Evolutionary conservation across 1,140 invertebrate species (phyloP), one percentile per base, ranked within the genome.

Genomic region (Portunus trituberculatus): DNA sequence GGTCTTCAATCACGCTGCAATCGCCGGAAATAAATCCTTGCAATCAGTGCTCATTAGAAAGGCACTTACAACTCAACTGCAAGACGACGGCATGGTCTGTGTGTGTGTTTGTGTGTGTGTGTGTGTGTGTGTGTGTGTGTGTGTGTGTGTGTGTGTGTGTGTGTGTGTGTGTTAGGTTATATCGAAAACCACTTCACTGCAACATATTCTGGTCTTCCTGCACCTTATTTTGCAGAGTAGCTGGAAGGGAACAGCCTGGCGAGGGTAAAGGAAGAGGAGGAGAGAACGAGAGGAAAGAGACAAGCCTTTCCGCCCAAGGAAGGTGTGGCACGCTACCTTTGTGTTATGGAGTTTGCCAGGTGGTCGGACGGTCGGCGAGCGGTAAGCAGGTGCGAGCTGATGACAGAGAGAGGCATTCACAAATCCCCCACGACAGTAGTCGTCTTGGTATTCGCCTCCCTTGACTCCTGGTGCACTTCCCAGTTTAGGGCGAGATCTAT

Each of bases 101-200:
- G 86, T 88, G 86, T 88, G 86, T 88, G 86, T 88, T 32, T 88
- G 86, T 88, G 86, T 88, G 86, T 88, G 86, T 88, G 86, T 88
- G 86, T 88, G 86, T 88, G 86, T 88, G 86, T 88, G 86, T 88
- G 67, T 76, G 67, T 76, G 67, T 76, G 67, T 76, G 67, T 76
- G 67, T 76, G 67, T 76, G 59, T 76, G 59, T 76, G 59, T 76
- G 59, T 76, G 59, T 20, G 10, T 76, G 10, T 76, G 20, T 52
- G 59, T 76, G 59, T 76, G 59, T 76, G 59, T 76, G 67, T 20
- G 12, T 76, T 76, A n/a, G n/a, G 67, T n/a, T 76, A 76, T n/a
- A 76, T 76, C 25, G 67, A 76, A 76, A 76, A 76, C 20, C 67
- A 76, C 67, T 76, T n/a, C 67, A 76, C 20, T 76, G 0, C 67